Evolutionary conservation across 2,113 vertebrate genomes (phyloP).

Genomic region (Theropithecus gelada): DNA sequence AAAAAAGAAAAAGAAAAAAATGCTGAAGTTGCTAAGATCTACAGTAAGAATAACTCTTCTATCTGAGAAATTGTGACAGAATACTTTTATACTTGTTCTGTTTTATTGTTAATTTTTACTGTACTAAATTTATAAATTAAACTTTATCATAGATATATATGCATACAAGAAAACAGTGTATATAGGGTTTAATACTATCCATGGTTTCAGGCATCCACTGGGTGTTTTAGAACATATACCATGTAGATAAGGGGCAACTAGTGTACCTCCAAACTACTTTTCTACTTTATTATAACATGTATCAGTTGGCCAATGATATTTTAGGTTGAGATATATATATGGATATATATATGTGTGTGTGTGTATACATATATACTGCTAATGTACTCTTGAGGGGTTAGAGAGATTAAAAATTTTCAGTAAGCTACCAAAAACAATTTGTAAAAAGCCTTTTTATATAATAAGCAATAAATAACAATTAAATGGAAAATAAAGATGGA

Average conservation of each 20-base stretch:
- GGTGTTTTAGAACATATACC: neutral
- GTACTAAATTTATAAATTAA: neutral
- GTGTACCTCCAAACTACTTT: neutral
- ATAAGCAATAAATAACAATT: neutral
- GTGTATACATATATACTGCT: no score
- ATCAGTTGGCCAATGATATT: neutral
- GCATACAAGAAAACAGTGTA: neutral
- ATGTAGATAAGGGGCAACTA: neutral
- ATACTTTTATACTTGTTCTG: neutral
- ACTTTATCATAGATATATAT: neutral
- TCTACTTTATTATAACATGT: neutral
- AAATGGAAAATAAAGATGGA: neutral
- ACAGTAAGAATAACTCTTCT: neutral
- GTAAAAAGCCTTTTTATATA: neutral
- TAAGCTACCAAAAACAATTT: neutral
- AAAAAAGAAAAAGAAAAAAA: no score
- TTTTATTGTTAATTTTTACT: neutral
- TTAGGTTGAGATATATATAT: neutral
- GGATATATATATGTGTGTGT: no score
- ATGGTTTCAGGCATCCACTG: neutral
- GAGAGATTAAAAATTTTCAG: neutral
- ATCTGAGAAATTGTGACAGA: neutral
- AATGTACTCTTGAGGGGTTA: no score
- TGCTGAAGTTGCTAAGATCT: neutral
- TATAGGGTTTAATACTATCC: neutral